phyloP scores from a whole-genome alignment of 1,140 invertebrate genomes.

The Zaprionus africanus region DNA sequence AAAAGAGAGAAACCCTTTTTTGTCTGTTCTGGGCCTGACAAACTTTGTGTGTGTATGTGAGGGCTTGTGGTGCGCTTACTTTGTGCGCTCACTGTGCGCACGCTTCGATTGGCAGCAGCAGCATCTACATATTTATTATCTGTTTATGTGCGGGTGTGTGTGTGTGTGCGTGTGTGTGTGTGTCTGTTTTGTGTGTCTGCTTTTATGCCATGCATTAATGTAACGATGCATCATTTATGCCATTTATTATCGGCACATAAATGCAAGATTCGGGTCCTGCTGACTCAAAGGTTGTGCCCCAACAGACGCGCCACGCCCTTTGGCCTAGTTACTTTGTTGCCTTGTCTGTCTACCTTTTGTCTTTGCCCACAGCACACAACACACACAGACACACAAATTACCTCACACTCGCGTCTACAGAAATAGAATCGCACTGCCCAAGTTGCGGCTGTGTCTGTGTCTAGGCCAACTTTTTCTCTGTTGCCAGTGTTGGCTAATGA shows the following conservation, averaged over 20 bases:
- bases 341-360: conserved; percentile 37
- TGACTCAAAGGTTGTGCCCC: conserved; percentile 33
- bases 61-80: conserved; percentile 19
- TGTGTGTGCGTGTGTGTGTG: conserved; percentile 16
- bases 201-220: conserved; percentile 77
- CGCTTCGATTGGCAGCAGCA: conserved; percentile 34
- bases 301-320: conserved; percentile 9
- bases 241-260: conserved; percentile 79
- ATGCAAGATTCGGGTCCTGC: conserved; percentile 65
- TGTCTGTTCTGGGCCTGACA: background rate
- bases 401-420: background rate
- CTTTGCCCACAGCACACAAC: conserved; percentile 11
- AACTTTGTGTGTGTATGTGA: conserved; percentile 27
- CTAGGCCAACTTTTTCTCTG: conserved; percentile 58
- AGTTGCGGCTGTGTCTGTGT: conserved; percentile 58
- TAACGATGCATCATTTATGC: conserved; percentile 82
- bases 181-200: conserved; percentile 36
- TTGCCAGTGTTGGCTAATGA: conserved; percentile 59
- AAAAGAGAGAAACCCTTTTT: conserved; percentile 24
- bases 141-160: conserved; percentile 36
- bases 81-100: conserved; percentile 21
- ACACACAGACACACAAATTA: conserved; percentile 32
- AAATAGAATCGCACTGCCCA: background rate
- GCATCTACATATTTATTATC: conserved; percentile 64
- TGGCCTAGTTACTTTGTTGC: conserved; percentile 47